Base-by-base conservation (phyloP, 2,888 invertebrate species). In the Eucriotettix oculatus region DNA sequence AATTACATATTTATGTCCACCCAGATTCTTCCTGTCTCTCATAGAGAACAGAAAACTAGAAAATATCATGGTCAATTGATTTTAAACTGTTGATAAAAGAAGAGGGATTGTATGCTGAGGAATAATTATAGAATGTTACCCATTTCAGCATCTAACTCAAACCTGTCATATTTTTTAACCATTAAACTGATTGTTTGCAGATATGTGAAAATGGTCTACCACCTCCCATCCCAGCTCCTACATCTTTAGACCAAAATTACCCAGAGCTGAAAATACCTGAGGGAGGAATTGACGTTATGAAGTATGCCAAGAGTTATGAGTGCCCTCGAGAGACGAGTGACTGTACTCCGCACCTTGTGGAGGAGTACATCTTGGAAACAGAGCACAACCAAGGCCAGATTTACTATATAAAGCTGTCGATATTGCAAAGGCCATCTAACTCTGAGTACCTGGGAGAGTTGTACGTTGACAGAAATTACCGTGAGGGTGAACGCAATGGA, bases 371-470 rank as follows among this genome's bases (percentile, higher is more conserved):
- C 59, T 75, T 95, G 66, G 94, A 95, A 75, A 89, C 92, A 55
- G 92, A 92, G 68, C 75, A 84, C 68, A 81, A 85, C 10, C 80
- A 81, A 67, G 78, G 73, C 17, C 71, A 71, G 62, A 84, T 88
- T 67, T 88, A 91, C 75, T 85, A 87, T 72, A 92, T 92, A 69
- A 89, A 89, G 71, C 78, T 95, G 66, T 87, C 90, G 61, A 90
- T 95, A 72, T 78, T 87, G 64, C 91, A 92, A 74, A 79, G 92
- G 73, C 88, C 89, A 68, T 85, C 88, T 60, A 91, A 91, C 74
- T 89, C 88, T 64, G 90, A 90, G 75, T 93, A 87, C 75, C 78
- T 92, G 64, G 94, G 94, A 41, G 90, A 93, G 73, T 77, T 94
- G 58, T 93, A 92, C 73, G 86, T 94, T 60, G 92, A 93, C 73